Evolutionary conservation across 2,888 invertebrate species (phyloP).

Genomic region (Meteorus colon): DNA sequence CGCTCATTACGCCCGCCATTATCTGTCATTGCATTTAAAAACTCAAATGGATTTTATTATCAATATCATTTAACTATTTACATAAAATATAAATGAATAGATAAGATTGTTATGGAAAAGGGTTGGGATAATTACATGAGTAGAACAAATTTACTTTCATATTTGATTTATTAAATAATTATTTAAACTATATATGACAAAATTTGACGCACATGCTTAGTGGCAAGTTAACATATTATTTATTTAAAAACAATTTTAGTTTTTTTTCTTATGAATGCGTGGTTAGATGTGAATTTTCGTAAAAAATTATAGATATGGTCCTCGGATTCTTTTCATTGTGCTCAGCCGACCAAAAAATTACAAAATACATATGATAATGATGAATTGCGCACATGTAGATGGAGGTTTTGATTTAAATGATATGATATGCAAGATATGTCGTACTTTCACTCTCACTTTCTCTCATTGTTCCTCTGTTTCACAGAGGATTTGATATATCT

Average conservation of each 20-base stretch:
- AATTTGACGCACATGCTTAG: conserved; percentile 1
- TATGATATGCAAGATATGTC: not conserved
- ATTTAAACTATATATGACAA: conserved; percentile 29
- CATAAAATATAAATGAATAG: not conserved
- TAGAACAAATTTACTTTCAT: not conserved
- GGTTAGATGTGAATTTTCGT: not conserved
- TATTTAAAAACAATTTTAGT: not conserved
- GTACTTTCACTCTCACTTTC: not conserved
- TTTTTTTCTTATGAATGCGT: not conserved
- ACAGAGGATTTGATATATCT: not conserved
- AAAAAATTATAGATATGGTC: conserved; percentile 9
- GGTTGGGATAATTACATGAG: not conserved
- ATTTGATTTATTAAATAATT: conserved; percentile 21
- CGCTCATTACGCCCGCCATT: too few species aligned
- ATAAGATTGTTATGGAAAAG: not conserved
- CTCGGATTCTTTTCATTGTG: not conserved
- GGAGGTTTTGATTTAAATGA: not conserved
- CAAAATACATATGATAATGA: not conserved
- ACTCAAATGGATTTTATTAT: too few species aligned
- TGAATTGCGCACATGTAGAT: not conserved
- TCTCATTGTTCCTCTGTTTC: not conserved
- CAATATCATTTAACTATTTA: not conserved
- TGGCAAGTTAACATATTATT: not conserved
- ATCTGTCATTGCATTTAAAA: too few species aligned
- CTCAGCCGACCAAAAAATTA: conserved; percentile 10